These are phyloP conservation scores for Serilophus lunatus DNA, from an alignment of 2,113 vertebrate genomes.

Conservation along the genomic window DNA sequence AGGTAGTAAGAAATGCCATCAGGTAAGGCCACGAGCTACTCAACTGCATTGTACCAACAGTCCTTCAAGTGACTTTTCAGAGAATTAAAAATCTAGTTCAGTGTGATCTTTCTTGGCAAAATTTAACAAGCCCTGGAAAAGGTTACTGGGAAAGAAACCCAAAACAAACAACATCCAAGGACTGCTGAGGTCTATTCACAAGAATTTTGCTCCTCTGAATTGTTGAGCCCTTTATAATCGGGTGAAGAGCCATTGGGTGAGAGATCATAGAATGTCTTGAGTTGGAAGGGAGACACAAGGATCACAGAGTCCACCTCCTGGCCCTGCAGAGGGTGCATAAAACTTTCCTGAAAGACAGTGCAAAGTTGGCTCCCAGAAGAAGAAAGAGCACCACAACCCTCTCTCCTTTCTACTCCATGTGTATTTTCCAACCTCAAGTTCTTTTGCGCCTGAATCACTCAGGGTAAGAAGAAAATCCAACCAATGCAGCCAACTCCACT, in stretches of 20 bases:
- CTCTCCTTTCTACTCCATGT: background rate
- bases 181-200: background rate
- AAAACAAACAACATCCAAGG: background rate
- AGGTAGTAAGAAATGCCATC: background rate
- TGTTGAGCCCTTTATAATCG: background rate
- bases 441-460: background rate
- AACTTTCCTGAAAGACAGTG: background rate
- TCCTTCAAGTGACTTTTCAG: background rate
- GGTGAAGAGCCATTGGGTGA: background rate
- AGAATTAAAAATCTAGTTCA: background rate
- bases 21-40: background rate
- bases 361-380: background rate
- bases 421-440: background rate
- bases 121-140: background rate
- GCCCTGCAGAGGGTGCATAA: background rate
- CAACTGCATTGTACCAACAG: too few relatives aligned
- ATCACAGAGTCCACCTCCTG: rapidly evolving
- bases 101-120: background rate
- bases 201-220: background rate
- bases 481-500: background rate
- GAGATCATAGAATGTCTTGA: background rate
- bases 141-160: background rate
- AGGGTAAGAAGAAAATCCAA: background rate
- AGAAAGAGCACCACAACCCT: background rate
- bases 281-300: background rate